These are phyloP conservation scores for Lathamus discolor DNA, from an alignment of 2,113 vertebrate genomes.

Conservation along the genomic window DNA sequence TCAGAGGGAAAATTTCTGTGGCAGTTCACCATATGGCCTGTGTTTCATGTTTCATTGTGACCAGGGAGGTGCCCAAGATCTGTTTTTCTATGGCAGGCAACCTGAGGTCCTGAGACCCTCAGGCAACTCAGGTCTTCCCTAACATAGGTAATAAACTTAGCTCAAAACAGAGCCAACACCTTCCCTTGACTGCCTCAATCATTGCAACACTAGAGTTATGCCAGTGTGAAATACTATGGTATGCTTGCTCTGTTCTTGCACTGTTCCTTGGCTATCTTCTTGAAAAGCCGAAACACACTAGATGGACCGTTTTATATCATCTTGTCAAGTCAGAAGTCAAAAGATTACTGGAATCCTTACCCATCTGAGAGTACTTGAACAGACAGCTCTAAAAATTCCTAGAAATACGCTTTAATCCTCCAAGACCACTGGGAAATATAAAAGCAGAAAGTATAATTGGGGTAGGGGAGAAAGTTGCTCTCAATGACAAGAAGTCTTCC, in stretches of 20 bases:
- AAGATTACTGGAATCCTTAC: neutral
- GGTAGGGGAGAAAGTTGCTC: neutral
- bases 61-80: accelerated
- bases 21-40: neutral
- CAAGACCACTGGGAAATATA: neutral
- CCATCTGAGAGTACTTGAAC: neutral
- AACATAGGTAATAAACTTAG: neutral
- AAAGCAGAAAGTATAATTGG: neutral
- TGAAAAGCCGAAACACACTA: neutral
- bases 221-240: neutral
- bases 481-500: neutral
- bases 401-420: neutral
- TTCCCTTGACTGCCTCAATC: neutral
- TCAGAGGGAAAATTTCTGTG: neutral
- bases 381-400: neutral
- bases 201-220: neutral
- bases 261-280: neutral
- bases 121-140: neutral
- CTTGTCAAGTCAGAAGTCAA: neutral
- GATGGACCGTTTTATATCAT: neutral
- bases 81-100: neutral
- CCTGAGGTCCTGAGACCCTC: neutral
- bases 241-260: neutral
- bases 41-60: neutral
- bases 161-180: neutral